phyloP scores from a whole-genome alignment of 2,113 vertebrate species.

The Cettia cetti region DNA sequence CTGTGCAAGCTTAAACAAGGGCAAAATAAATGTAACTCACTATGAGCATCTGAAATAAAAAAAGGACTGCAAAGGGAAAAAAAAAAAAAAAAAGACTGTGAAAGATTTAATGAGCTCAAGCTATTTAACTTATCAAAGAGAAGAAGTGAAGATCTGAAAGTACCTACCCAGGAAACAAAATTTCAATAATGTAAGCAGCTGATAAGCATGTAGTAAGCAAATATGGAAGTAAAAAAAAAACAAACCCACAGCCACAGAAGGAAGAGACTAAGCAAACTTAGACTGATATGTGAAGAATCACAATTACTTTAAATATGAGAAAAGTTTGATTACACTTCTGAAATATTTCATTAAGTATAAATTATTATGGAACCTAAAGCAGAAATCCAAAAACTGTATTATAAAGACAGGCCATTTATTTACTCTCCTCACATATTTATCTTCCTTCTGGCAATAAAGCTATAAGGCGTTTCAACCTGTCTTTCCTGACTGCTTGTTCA shows the following conservation, averaged over 20 bases:
- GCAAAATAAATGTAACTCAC: neutral
- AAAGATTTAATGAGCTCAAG: conserved; percentile 57
- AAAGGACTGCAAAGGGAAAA: neutral
- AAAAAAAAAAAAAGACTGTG: neutral
- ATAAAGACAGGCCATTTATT: neutral
- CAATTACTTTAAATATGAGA: neutral
- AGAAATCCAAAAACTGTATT: neutral
- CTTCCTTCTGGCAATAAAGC: neutral
- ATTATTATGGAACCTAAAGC: neutral
- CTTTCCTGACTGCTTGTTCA: neutral
- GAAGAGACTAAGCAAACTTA: neutral
- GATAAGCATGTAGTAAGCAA: conserved; percentile 36
- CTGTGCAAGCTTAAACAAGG: conserved; percentile 15
- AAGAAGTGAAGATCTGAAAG: conserved; percentile 38
- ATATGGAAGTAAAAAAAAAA: neutral
- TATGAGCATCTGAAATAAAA: conserved; percentile 2
- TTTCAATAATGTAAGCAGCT: conserved; percentile 44
- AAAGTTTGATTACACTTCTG: neutral
- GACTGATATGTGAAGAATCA: neutral
- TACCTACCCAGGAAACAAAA: conserved; percentile 25
- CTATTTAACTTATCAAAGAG: conserved; percentile 61
- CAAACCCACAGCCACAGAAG: neutral
- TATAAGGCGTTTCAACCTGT: neutral
- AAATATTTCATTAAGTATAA: neutral
- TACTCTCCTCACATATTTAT: neutral